Percentiles rank a stretch among this genome's conserved stretches.
phyloP scores from a whole-genome alignment of 2,888 invertebrate genomes.

The Pseudolycoriella hygida region DNA sequence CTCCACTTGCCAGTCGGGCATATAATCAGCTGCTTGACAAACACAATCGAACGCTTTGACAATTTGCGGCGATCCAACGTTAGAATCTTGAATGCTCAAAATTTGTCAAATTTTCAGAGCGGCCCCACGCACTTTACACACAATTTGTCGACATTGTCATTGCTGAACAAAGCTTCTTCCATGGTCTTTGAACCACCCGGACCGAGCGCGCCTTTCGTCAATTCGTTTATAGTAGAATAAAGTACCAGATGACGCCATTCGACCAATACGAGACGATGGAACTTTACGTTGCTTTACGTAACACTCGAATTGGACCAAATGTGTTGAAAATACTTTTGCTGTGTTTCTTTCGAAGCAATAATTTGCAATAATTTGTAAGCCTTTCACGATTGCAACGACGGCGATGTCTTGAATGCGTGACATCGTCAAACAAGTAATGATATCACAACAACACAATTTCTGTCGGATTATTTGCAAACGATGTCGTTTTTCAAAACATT shows the following conservation, averaged over 20 bases:
- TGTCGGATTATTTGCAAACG: too few species aligned
- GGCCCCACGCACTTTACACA: slow-evolving; percentile 95
- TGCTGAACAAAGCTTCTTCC: slow-evolving; percentile 47
- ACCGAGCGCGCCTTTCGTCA: slow-evolving; percentile 67
- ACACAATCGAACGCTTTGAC: slow-evolving; percentile 91
- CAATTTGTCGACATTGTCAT: slow-evolving; percentile 71
- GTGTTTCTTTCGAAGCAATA: slow-evolving; percentile 46
- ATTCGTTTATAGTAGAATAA: slow-evolving; percentile 81
- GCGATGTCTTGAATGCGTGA: slow-evolving; percentile 44
- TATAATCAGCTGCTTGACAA: slow-evolving; percentile 93
- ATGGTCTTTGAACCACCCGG: slow-evolving; percentile 35
- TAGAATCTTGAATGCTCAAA: slow-evolving; percentile 88
- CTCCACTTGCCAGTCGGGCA: too few species aligned
- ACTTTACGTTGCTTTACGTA: slow-evolving; percentile 64
- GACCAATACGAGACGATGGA: too few species aligned
- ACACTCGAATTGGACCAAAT: slow-evolving; percentile 55
- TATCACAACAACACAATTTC: too few species aligned
- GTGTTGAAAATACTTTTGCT: slow-evolving; percentile 39
- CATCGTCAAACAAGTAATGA: too few species aligned
- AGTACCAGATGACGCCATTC: slow-evolving; percentile 85
- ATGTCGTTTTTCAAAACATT: too few species aligned
- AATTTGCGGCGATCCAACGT: slow-evolving; percentile 75
- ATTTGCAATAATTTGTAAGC: slow-evolving; percentile 46
- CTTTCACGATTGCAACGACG: slow-evolving; percentile 48
- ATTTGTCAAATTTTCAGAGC: slow-evolving; percentile 96